phyloP scores from a whole-genome alignment of 2,797 vertebrate genomes.

The Lepus oiostolus region DNA sequence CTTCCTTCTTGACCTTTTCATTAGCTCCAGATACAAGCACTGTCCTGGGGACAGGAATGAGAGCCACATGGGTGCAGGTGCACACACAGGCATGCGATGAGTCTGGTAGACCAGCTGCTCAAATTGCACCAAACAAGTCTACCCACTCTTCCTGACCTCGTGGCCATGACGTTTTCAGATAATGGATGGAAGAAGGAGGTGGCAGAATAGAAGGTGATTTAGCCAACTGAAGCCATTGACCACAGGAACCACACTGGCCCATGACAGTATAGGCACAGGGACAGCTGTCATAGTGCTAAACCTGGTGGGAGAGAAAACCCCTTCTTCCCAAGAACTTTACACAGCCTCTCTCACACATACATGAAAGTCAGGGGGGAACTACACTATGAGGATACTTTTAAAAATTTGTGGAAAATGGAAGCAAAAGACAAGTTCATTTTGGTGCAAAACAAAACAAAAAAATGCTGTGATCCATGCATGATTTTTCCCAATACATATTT shows the following conservation, averaged over 20 bases:
- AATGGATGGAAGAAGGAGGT: background rate
- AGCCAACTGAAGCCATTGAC: background rate
- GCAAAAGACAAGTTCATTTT: too few species aligned
- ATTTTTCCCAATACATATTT: too few species aligned
- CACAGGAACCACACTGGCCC: background rate
- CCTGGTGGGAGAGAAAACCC: background rate
- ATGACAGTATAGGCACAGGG: background rate
- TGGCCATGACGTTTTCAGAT: constrained; percentile 9
- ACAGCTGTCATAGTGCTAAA: background rate
- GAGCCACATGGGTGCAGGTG: background rate
- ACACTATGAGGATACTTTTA: too few species aligned
- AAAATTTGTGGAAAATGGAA: too few species aligned
- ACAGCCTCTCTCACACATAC: background rate
- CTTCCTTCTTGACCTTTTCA: background rate
- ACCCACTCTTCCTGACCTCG: background rate
- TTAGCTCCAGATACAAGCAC: background rate
- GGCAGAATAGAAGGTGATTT: background rate
- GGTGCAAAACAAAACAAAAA: too few species aligned
- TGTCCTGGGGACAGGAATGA: background rate
- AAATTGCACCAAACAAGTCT: background rate
- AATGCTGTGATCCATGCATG: too few species aligned
- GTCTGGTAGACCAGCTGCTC: background rate
- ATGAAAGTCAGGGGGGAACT: background rate
- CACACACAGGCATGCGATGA: rapidly evolving
- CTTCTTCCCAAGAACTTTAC: background rate